Evolutionary conservation across 2,113 vertebrate species (phyloP).

Genomic region (Leptosomus discolor): DNA sequence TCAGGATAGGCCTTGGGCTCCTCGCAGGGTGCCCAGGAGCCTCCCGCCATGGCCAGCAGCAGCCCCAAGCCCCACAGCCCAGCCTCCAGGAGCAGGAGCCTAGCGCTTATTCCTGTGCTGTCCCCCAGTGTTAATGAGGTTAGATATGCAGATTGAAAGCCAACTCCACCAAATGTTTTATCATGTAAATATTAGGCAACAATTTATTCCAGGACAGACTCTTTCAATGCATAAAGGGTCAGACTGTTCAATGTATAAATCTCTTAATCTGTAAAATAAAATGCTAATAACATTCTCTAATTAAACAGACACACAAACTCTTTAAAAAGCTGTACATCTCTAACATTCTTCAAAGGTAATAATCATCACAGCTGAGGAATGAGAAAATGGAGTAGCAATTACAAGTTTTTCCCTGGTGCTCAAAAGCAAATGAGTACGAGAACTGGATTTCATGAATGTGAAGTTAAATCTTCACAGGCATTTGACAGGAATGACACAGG

Average conservation of each 20-base stretch:
- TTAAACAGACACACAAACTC: background rate
- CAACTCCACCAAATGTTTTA: background rate
- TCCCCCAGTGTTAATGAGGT: background rate
- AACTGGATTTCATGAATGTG: background rate
- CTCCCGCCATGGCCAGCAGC: accelerated
- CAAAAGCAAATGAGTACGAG: background rate
- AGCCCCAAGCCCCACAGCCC: background rate
- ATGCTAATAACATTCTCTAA: background rate
- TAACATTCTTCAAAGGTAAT: background rate
- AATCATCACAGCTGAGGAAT: background rate
- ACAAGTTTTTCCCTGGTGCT: background rate
- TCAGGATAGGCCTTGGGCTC: background rate
- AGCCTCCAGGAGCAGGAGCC: accelerated
- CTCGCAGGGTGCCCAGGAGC: accelerated
- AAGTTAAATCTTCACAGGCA: background rate
- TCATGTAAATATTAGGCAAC: background rate
- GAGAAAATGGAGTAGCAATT: constrained; percentile 6
- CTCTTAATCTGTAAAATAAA: background rate
- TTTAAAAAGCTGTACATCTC: background rate
- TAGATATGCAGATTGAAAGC: background rate
- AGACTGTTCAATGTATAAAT: background rate
- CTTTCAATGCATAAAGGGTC: background rate
- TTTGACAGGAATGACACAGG: background rate
- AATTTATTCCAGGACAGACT: background rate
- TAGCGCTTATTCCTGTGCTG: accelerated